These are phyloP conservation scores for Athalia circularis DNA, from an alignment of 2,888 invertebrate species.

Conservation along the genomic window DNA sequence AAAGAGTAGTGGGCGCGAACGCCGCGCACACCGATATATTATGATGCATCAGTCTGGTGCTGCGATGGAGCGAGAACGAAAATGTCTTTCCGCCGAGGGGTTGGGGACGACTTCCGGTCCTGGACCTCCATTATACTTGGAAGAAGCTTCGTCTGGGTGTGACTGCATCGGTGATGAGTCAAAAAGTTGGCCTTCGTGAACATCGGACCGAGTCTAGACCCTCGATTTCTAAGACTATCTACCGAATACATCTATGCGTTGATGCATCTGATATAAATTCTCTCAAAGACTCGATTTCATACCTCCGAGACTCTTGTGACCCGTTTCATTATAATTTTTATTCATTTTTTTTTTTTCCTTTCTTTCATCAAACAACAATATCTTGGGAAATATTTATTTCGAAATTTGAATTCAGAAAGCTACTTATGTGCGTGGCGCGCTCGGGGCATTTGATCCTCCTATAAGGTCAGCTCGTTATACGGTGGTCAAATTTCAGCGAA, in stretches of 20 bases:
- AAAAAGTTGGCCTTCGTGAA: constrained; percentile 11
- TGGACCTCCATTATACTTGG: constrained; percentile 62
- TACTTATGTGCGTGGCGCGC: background rate
- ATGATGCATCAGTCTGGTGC: constrained; percentile 52
- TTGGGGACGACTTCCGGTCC: constrained; percentile 63
- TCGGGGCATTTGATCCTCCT: background rate
- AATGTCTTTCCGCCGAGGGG: constrained; percentile 50
- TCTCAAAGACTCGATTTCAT: no score
- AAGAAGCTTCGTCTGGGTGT: constrained; percentile 65
- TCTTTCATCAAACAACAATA: background rate
- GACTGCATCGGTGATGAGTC: constrained; percentile 62
- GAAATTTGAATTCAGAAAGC: constrained; percentile 2
- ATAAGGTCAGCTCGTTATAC: background rate
- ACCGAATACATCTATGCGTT: background rate
- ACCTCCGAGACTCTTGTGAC: no score
- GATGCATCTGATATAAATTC: no score
- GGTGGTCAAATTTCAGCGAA: constrained; percentile 28
- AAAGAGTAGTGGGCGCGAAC: constrained; percentile 48
- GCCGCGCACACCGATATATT: constrained; percentile 58
- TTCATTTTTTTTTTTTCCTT: no score
- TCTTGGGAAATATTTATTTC: background rate
- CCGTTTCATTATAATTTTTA: no score
- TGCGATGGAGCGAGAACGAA: constrained; percentile 47
- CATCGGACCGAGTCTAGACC: constrained; percentile 3
- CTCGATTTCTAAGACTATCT: constrained; percentile 10